Evolutionary conservation across 2,797 vertebrate species (phyloP).

Genomic region (Cygnus olor): DNA sequence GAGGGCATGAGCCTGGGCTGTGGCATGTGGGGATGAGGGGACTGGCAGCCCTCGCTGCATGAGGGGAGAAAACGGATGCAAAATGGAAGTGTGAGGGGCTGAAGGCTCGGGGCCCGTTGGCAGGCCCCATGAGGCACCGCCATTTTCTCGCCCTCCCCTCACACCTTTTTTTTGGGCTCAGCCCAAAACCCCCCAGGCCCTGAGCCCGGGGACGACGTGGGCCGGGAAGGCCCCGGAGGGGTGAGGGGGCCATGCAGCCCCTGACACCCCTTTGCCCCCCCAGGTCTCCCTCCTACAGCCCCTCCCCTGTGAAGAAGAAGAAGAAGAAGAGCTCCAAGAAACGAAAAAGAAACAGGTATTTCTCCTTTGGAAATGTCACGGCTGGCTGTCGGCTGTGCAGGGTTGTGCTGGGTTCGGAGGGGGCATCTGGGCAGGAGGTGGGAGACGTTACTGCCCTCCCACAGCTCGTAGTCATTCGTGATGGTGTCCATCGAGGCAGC

Average conservation of each 20-base stretch:
- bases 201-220: background rate
- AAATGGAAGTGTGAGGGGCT: background rate
- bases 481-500: background rate
- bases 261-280: background rate
- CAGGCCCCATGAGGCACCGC: rapidly evolving
- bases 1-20: background rate
- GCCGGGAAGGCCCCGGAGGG: background rate
- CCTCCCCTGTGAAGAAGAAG: slow-evolving; percentile 91
- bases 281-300: slow-evolving; percentile 91
- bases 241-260: background rate
- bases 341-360: slow-evolving; percentile 90
- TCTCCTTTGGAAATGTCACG: background rate
- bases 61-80: background rate
- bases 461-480: background rate
- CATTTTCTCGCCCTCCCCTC: background rate
- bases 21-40: rapidly evolving
- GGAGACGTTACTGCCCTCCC: rapidly evolving
- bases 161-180: background rate
- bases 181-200: rapidly evolving
- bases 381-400: no score
- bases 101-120: background rate
- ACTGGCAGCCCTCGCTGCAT: rapidly evolving
- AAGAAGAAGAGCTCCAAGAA: slow-evolving; percentile 98
- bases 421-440: background rate
- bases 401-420: background rate